Evolutionary conservation across 2,888 invertebrate species (phyloP), one percentile per base, ranked within the genome.

Genomic region (Hirtodrosophila duncani): DNA sequence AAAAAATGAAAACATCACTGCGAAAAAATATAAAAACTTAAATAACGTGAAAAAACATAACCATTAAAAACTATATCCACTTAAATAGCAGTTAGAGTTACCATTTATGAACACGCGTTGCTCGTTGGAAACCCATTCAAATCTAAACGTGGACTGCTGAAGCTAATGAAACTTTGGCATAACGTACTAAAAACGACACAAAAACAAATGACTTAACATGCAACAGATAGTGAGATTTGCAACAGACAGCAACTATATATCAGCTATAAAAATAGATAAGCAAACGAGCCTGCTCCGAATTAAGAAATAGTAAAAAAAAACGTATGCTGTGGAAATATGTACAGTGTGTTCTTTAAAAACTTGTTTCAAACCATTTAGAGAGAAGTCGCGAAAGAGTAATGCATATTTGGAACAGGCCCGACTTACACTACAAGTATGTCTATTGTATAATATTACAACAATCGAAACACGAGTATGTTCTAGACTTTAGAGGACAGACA

Each of bases 401-500:
- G n/a, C n/a, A n/a, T n/a, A n/a, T n/a, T n/a, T n/a, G n/a, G n/a
- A n/a, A n/a, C n/a, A n/a, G n/a, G n/a, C n/a, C n/a, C n/a, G n/a
- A n/a, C n/a, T n/a, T n/a, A n/a, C n/a, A n/a, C n/a, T n/a, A n/a
- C n/a, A n/a, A n/a, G n/a, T n/a, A n/a, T n/a, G n/a, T n/a, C n/a
- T n/a, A n/a, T n/a, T n/a, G n/a, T n/a, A n/a, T n/a, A n/a, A n/a
- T n/a, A n/a, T n/a, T n/a, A 24, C 45, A 61, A 55, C 51, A 48
- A 65, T 31, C 52, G 50, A 81, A 82, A 72, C 72, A 81, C 68
- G 60, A 81, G 70, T 71, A 55, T 74, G 55, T 74, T 81, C n/a
- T n/a, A n/a, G n/a, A n/a, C n/a, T n/a, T n/a, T n/a, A n/a, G n/a
- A n/a, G n/a, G n/a, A n/a, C n/a, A 61, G 31, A 45, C 36, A 34